phyloP scores from a whole-genome alignment of 2,113 vertebrate genomes.

The Cichladusa arquata region DNA sequence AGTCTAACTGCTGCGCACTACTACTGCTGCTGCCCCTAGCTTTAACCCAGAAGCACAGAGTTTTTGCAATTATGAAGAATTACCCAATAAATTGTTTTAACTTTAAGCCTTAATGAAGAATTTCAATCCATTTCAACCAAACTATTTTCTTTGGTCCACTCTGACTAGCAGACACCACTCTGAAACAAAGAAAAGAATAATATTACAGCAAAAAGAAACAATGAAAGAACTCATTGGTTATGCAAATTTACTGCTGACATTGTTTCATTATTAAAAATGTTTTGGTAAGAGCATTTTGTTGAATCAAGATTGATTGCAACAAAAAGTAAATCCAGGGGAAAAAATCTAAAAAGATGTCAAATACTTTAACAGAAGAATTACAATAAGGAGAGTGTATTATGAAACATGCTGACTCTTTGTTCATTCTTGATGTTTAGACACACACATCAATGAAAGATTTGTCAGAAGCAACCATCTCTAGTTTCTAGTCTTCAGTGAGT shows the following conservation, averaged over 20 bases:
- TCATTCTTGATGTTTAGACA: conserved; percentile 33
- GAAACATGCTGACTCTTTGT: conserved; percentile 24
- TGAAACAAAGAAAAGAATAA: neutral
- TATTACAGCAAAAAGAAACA: conserved; percentile 17
- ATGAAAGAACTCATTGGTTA: conserved; percentile 27
- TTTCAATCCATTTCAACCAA: neutral
- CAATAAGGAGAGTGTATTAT: conserved; percentile 22
- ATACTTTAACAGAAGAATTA: conserved; percentile 11
- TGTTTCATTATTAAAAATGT: conserved; percentile 60
- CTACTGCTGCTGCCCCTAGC: neutral
- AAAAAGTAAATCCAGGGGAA: neutral
- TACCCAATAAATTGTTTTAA: neutral
- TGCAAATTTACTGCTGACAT: conserved; percentile 38
- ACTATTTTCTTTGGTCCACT: neutral
- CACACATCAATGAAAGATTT: conserved; percentile 28
- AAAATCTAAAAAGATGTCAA: conserved; percentile 20
- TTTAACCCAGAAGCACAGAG: neutral
- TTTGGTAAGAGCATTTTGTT: conserved; percentile 23
- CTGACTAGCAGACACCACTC: neutral
- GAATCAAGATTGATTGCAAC: neutral
- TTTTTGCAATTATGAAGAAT: neutral
- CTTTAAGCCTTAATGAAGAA: neutral
- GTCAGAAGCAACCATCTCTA: neutral
- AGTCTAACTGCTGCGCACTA: neutral
- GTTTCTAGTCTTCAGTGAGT: neutral